These are phyloP conservation scores for Semotilus atromaculatus DNA, from an alignment of 2,797 vertebrate species.

Conservation along the genomic window DNA sequence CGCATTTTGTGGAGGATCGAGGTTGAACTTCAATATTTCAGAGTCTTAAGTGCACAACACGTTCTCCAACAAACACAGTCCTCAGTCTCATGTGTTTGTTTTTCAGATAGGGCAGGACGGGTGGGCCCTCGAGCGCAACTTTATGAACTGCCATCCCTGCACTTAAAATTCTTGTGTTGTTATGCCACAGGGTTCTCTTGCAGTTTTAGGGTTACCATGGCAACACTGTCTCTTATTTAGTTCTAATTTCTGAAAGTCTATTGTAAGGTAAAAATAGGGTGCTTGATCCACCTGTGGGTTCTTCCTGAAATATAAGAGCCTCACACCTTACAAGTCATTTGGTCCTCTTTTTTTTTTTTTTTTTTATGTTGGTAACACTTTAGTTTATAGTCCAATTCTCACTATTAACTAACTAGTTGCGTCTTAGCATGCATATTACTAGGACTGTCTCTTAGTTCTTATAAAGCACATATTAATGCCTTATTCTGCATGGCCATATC, in stretches of 20 bases:
- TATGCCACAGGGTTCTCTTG: not conserved
- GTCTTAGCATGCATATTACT: too few relatives aligned
- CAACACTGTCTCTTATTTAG: not conserved
- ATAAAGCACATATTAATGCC: too few relatives aligned
- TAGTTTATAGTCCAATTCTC: too few relatives aligned
- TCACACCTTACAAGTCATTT: not conserved
- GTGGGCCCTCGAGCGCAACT: not conserved
- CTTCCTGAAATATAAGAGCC: not conserved
- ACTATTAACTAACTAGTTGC: too few relatives aligned
- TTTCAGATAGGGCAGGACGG: not conserved
- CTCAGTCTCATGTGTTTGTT: constrained; percentile 14
- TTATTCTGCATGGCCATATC: too few relatives aligned
- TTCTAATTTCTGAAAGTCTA: not conserved
- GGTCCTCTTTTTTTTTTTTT: not conserved
- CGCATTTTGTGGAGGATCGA: constrained; percentile 25
- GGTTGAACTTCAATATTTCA: constrained; percentile 12
- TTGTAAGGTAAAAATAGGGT: not conserved
- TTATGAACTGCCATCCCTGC: constrained; percentile 14
- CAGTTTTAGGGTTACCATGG: not conserved
- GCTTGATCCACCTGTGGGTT: not conserved
- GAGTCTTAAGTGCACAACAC: not conserved
- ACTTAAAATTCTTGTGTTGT: constrained; percentile 45
- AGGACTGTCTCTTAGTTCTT: too few relatives aligned
- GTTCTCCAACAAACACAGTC: constrained; percentile 10
- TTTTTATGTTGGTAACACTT: too few relatives aligned